These are phyloP conservation scores for Calonectris borealis DNA, from an alignment of 2,113 vertebrate genomes.

Conservation along the genomic window DNA sequence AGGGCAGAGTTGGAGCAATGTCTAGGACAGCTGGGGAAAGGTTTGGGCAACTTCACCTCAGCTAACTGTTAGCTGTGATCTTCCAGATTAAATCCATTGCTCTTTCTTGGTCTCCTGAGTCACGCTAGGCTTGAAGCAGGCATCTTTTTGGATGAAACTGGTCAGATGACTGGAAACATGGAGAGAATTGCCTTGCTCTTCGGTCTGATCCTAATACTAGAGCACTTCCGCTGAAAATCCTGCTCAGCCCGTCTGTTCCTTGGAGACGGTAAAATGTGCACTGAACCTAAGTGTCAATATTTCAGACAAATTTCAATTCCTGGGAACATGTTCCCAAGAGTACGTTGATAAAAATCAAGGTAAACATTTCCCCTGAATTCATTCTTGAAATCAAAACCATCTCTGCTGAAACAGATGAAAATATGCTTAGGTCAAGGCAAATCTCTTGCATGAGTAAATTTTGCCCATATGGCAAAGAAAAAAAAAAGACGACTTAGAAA, in stretches of 20 bases:
- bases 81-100: neutral
- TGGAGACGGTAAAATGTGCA: fast-evolving
- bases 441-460: neutral
- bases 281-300: neutral
- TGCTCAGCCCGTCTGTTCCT: neutral
- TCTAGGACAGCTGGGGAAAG: neutral
- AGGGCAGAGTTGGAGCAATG: neutral
- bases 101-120: neutral
- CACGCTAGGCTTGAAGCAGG: fast-evolving
- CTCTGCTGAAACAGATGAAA: neutral
- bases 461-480: neutral
- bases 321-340: neutral
- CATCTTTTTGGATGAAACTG: neutral
- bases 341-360: neutral
- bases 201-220: neutral
- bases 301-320: neutral
- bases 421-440: neutral
- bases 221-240: neutral
- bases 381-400: neutral
- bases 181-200: neutral
- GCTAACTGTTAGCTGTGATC: neutral
- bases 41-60: neutral
- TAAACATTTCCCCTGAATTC: neutral
- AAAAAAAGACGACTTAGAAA: neutral
- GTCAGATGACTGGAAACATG: neutral